Conservation (phyloP, 2,797 vertebrate species). For the Poecilia picta region DNA sequence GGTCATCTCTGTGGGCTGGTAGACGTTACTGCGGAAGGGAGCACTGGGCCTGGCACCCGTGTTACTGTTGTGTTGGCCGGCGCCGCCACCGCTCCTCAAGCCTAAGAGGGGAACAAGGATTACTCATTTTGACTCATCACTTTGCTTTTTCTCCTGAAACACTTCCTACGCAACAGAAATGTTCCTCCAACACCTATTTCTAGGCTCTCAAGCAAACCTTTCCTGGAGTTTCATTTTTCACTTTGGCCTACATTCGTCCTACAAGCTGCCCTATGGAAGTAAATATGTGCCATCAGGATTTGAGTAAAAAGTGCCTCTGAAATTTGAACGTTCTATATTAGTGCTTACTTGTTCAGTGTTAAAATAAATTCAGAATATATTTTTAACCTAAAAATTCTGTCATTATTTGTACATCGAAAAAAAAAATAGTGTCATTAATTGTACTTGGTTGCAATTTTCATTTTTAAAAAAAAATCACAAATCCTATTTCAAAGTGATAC, state of each 20-base stretch:
- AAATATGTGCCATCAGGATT: too few species aligned
- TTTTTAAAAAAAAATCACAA: too few species aligned
- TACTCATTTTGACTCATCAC: slow-evolving; percentile 41
- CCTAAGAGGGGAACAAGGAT: slow-evolving; percentile 72
- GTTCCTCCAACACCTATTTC: slow-evolving; percentile 45
- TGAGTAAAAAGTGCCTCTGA: too few species aligned
- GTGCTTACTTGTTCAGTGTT: too few species aligned
- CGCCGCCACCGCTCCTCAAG: slow-evolving; percentile 74
- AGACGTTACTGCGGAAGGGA: slow-evolving; percentile 97
- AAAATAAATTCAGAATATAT: too few species aligned
- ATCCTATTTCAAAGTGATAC: too few species aligned
- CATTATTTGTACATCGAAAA: too few species aligned
- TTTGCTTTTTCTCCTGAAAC: slow-evolving; percentile 16
- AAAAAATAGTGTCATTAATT: too few species aligned
- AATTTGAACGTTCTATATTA: too few species aligned
- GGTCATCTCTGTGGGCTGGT: slow-evolving; percentile 98
- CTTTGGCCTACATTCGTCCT: slow-evolving; percentile 54
- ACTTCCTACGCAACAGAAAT: slow-evolving; percentile 27
- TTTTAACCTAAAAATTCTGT: too few species aligned
- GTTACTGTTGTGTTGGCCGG: slow-evolving; percentile 89
- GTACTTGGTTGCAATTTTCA: too few species aligned
- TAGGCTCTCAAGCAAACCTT: slow-evolving; percentile 37
- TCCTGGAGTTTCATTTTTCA: slow-evolving; percentile 50
- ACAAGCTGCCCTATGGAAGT: slow-evolving; percentile 10
- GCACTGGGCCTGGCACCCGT: slow-evolving; percentile 89